Percentiles rank a stretch among this genome's conserved stretches.
phyloP scores from a whole-genome alignment of 2,888 invertebrate species.

The Apantesis nais region DNA sequence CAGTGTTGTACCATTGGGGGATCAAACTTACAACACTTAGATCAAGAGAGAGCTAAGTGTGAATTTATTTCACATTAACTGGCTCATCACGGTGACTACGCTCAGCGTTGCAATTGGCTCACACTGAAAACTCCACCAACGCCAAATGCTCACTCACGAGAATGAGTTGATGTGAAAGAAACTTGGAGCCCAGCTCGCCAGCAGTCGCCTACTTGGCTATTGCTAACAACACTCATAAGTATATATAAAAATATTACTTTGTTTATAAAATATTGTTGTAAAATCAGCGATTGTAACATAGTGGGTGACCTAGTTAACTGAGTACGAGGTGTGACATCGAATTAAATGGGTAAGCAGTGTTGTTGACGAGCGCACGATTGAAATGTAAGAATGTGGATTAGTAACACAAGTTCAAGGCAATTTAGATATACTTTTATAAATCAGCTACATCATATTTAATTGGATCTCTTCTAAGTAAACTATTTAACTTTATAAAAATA shows the following conservation, averaged over 20 bases:
- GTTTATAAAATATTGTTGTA: conserved; percentile 33
- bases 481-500: too few relatives aligned
- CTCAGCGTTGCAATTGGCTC: too few relatives aligned
- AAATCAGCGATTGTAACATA: conserved; percentile 22
- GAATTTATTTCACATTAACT: too few relatives aligned
- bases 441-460: not conserved
- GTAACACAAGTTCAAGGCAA: conserved; percentile 15
- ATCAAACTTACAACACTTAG: too few relatives aligned
- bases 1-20: too few relatives aligned
- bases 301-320: conserved; percentile 34
- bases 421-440: not conserved
- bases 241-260: conserved; percentile 20
- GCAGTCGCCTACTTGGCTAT: too few relatives aligned
- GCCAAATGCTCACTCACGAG: too few relatives aligned
- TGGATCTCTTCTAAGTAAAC: not conserved
- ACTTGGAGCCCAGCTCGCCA: too few relatives aligned
- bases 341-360: conserved; percentile 12
- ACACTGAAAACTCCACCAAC: too few relatives aligned
- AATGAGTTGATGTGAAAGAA: too few relatives aligned
- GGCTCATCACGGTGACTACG: too few relatives aligned
- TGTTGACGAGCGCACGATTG: conserved; percentile 2
- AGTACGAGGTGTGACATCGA: conserved; percentile 29
- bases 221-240: not conserved
- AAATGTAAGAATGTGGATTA: conserved; percentile 8
- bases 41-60: too few relatives aligned